phyloP scores from a whole-genome alignment of 2,888 invertebrate species.

The Scrobipalpa costella region DNA sequence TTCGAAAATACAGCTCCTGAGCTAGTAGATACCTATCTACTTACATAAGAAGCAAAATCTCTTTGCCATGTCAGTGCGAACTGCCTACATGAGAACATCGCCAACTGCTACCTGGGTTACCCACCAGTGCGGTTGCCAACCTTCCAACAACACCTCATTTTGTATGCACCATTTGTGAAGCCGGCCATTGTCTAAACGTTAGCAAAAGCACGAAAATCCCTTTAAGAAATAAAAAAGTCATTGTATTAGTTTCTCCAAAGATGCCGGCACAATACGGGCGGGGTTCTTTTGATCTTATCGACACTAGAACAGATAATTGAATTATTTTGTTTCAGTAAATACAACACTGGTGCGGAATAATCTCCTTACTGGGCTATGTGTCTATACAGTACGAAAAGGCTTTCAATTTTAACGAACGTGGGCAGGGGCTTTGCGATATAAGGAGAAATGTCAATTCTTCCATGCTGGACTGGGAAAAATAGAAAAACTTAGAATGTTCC shows the following conservation, averaged over 20 bases:
- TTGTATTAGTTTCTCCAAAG: constrained; percentile 55
- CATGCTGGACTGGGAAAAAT: no score
- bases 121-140: constrained; percentile 21
- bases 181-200: constrained; percentile 49
- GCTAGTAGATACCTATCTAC: no score
- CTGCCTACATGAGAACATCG: not conserved
- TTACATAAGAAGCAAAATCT: not conserved
- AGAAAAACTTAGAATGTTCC: no score
- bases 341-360: constrained; percentile 33
- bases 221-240: constrained; percentile 43
- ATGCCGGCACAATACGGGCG: constrained; percentile 49
- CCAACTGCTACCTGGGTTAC: constrained; percentile 28
- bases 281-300: constrained; percentile 46
- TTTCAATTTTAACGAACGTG: no score
- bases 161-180: constrained; percentile 42
- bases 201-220: constrained; percentile 54
- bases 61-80: not conserved
- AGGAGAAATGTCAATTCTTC: no score
- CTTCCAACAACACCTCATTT: constrained; percentile 34
- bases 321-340: constrained; percentile 49
- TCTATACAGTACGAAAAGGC: no score
- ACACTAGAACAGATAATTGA: constrained; percentile 55
- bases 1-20: no score
- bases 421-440: no score
- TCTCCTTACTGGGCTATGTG: constrained; percentile 33